These are phyloP conservation scores for Oceanodroma tethys DNA, from an alignment of 2,113 vertebrate species.

Conservation along the genomic window DNA sequence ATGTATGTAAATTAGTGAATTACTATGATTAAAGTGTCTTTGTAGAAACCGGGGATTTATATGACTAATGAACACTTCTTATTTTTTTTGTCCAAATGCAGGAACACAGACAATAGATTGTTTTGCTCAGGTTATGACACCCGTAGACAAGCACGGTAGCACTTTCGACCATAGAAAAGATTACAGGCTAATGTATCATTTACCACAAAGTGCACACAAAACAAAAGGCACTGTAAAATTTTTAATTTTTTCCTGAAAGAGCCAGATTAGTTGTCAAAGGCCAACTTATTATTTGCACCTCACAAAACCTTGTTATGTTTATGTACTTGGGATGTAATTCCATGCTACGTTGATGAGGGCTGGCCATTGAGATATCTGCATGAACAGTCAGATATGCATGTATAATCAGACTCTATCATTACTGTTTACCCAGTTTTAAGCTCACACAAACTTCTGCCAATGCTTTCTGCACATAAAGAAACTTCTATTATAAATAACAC, in stretches of 20 bases:
- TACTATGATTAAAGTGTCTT: not conserved
- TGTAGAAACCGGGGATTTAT: not conserved
- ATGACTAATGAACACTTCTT: not conserved
- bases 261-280: not conserved
- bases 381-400: accelerated
- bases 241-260: not conserved
- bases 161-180: not conserved
- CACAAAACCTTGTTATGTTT: not conserved
- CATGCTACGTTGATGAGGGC: accelerated
- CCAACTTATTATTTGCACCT: not conserved
- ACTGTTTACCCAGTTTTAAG: not conserved
- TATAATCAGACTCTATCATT: not conserved
- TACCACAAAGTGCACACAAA: not conserved
- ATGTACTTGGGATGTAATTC: not conserved
- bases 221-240: not conserved
- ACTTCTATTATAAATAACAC: not conserved
- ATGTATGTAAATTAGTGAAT: not conserved
- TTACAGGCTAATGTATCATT: not conserved
- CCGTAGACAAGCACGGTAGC: not conserved
- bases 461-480: not conserved
- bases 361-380: not conserved
- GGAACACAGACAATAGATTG: not conserved
- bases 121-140: not conserved
- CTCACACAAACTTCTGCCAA: not conserved
- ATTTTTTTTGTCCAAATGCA: not conserved